Base-by-base conservation (phyloP, 2,888 invertebrate species). In the Dasypolia templi region DNA sequence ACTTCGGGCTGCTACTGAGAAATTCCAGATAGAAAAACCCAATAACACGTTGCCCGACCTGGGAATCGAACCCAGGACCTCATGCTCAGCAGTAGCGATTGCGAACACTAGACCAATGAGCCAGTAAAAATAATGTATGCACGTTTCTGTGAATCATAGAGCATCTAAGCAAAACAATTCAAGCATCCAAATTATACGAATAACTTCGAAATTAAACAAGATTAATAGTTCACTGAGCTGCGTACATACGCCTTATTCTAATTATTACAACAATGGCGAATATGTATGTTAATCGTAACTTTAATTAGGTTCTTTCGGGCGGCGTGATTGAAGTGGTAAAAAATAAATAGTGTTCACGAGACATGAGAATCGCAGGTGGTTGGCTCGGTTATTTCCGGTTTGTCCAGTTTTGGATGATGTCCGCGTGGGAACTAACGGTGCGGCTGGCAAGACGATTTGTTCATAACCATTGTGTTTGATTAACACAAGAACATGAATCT, bases 341-440 rank as follows among this genome's bases (percentile, higher is more conserved):
- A 84, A 86, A 85, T 74, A 83, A 75, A 86, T 86, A 85, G 81
- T 84, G 58, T 86, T 81, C 83, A 78, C 78, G 70, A 85, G 84
- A 82, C 86, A 86, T 89, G 88, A 89, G 89, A 90, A 90, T 88
- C 85, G 90, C 93, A 92, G 92, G 92, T 92, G 92, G 86, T 88
- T 87, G 87, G 85, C 90, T 91, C 89, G 87, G 88, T 83, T 85
- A 86, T 93, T 93, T 95, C 95, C 95, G 94, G 96, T 95, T 92
- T 93, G 90, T 93, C 95, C 92, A 93, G 95, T 96, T 95, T 93
- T 89, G 91, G 93, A 91, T 92, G 92, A 92, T 92, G 93, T 89
- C 90, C 87, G 92, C 94, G 95, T 96, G 95, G 92, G 95, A 95
- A 95, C 92, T 93, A 93, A 94, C 94, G 92, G 94, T 91, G 86